Percentiles rank a stretch among this genome's conserved stretches.
Evolutionary conservation across 2,113 vertebrate genomes (phyloP).

Genomic region (Casuarius casuarius): DNA sequence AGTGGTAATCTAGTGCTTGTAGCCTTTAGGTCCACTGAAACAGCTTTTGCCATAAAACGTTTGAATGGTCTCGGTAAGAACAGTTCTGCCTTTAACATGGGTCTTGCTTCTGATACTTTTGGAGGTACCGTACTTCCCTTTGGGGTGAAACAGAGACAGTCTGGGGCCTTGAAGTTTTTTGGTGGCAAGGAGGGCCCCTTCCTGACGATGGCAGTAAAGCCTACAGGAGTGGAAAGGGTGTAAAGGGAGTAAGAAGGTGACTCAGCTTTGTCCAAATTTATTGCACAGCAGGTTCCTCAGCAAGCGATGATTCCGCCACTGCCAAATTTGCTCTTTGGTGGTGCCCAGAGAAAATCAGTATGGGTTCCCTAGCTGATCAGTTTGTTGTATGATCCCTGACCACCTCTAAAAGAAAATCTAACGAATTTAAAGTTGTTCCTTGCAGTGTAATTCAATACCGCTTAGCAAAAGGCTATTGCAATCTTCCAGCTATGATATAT

Average conservation of each 20-base stretch:
- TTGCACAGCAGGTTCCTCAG: background rate
- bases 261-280: background rate
- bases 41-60: background rate
- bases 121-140: background rate
- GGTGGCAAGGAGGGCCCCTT: background rate
- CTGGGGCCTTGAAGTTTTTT: background rate
- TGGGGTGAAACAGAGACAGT: background rate
- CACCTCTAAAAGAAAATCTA: background rate
- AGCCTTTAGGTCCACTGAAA: background rate
- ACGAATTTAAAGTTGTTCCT: background rate
- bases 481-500: background rate
- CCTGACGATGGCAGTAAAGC: background rate
- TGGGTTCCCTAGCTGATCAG: rapidly evolving
- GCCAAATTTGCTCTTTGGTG: background rate
- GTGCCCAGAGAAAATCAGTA: background rate
- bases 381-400: background rate
- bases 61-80: background rate
- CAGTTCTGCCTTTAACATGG: background rate
- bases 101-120: background rate
- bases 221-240: background rate
- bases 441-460: background rate
- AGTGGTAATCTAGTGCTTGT: background rate
- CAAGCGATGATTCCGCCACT: background rate
- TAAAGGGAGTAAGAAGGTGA: background rate
- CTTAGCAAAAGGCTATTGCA: background rate